Conservation (phyloP, 2,113 vertebrate species). For the Geococcyx californianus region DNA sequence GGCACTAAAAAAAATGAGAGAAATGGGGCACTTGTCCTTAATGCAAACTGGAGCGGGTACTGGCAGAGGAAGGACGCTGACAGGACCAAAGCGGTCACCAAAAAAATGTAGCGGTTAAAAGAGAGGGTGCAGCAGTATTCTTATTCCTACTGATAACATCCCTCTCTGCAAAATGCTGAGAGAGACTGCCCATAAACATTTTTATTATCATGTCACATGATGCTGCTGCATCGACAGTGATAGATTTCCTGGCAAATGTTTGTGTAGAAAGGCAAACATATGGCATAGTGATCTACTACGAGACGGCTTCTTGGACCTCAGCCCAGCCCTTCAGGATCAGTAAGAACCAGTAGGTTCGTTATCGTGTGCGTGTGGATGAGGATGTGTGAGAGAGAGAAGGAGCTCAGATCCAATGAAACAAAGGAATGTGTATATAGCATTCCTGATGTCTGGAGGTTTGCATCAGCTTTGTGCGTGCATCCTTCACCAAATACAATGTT, state of each 20-base stretch:
- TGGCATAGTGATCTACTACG: background rate
- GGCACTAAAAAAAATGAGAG: background rate
- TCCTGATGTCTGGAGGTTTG: background rate
- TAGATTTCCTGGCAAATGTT: slow-evolving; percentile 37
- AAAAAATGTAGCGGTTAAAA: background rate
- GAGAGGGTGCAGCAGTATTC: background rate
- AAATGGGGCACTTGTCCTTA: slow-evolving; percentile 16
- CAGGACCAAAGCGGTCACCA: background rate
- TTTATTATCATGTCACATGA: slow-evolving; percentile 28
- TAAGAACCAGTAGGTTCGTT: background rate
- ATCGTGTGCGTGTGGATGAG: background rate
- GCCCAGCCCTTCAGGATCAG: background rate
- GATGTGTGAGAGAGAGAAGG: background rate
- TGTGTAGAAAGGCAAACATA: slow-evolving; percentile 10
- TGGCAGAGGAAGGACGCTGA: background rate
- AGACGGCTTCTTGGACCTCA: background rate
- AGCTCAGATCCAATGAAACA: background rate
- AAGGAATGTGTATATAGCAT: background rate
- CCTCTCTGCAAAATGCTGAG: background rate
- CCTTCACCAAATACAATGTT: background rate
- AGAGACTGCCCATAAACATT: background rate
- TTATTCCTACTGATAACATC: background rate
- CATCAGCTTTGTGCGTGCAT: background rate
- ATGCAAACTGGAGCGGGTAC: slow-evolving; percentile 1
- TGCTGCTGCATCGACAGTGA: slow-evolving; percentile 18